Base-by-base conservation (phyloP, 2,888 invertebrate genomes). In the Habroteleia sp. region DNA sequence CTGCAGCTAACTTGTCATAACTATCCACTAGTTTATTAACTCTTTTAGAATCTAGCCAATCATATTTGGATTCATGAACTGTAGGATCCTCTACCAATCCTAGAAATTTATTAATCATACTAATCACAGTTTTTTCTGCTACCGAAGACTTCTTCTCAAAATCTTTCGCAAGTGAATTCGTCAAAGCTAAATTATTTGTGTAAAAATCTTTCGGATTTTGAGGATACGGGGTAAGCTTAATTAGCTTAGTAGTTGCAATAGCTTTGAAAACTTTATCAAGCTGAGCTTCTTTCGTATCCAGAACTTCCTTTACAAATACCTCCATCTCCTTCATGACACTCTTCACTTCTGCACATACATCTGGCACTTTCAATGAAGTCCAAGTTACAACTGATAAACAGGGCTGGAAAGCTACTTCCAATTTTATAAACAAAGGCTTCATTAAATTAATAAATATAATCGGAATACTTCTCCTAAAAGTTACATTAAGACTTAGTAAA, bases 351-450 rank as follows among this genome's bases (percentile, higher is more conserved):
- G 89, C 89, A 79, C 92, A 93, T 82, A 92, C 93, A 23, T 91
- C 87, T 0, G 92, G 91, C 77, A 94, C 92, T 83, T 93, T 93
- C 79, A 94, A 90, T 0, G 96, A 96, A 0, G 94, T 92, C 96
- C 96, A 97, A 0, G 94, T 94, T 10, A 96, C 92, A 0, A 93
- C 92, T 0, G 94, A 93, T 6, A 96, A 88, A 0, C 94, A 96
- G 0, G 95, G 94, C 86, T 93, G 92, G 76, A 96, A 92, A 0
- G 93, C 91, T 48, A 91, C 90, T 74, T 95, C 94, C 77, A 95
- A 85, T 84, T 92, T 92, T 72, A 93, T 90, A 6, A 95, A 88
- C 68, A 92, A 91, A 1, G 93, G 91, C 48, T 92, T 91, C 85
- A 95, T 91, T 52, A 95, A 88, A 23, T 93, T 93, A 25, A 94